Evolutionary conservation across 2,888 invertebrate genomes (phyloP), one percentile per base, ranked within the genome.

Genomic region (Caenorhabditis wallacei): DNA sequence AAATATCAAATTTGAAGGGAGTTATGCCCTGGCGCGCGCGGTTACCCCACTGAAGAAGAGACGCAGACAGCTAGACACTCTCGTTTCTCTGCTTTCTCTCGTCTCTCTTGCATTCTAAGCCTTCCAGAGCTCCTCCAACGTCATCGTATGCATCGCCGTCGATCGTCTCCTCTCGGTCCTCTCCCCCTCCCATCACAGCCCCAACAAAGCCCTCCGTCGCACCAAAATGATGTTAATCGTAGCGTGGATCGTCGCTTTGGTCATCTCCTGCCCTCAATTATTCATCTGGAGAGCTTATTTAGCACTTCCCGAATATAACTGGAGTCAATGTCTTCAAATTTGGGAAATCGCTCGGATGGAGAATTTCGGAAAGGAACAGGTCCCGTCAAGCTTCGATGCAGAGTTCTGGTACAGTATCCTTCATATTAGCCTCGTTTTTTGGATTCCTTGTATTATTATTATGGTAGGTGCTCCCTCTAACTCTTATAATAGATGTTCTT

Each of bases 71-170:
- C n/a, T n/a, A n/a, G n/a, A n/a, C n/a, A n/a, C n/a, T n/a, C n/a
- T n/a, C n/a, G n/a, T n/a, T n/a, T n/a, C n/a, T n/a, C n/a, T n/a
- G n/a, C n/a, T n/a, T n/a, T n/a, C n/a, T n/a, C n/a, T n/a, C n/a
- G n/a, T n/a, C n/a, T n/a, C n/a, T n/a, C n/a, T n/a, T n/a, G n/a
- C n/a, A n/a, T n/a, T n/a, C n/a, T n/a, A 30, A 30, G 3, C 30
- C 30, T 30, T 88, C 64, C 84, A 91, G 89, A 85, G 89, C 35
- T 91, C 91, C n/a, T 91, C 90, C 18, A 91, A 92, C 75, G 88
- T 92, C n/a, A 90, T 92, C 78, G 92, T 92, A 2, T 90, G 90
- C 84, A 92, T 92, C 48, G 91, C 92, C 3, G 64, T 92, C 5
- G 92, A 92, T 75, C 88, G 92, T 16, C 84, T 92, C 5, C 82